Evolutionary conservation across 1,140 invertebrate species (phyloP).

Genomic region (Paraescarpia echinospica): DNA sequence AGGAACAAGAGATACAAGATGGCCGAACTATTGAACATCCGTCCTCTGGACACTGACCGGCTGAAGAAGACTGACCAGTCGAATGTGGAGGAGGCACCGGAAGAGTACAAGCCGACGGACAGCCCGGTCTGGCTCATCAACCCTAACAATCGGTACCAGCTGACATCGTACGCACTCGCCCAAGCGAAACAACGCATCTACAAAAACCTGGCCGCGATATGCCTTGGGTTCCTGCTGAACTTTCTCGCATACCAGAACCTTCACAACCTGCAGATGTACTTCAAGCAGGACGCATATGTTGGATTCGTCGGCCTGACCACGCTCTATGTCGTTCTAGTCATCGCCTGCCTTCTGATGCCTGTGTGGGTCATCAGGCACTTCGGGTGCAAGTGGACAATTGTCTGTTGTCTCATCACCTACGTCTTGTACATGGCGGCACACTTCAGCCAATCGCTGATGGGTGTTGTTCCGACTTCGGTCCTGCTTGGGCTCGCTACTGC

Average conservation of each 20-base stretch:
- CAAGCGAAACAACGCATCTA: slow-evolving; percentile 18
- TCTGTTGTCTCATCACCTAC: slow-evolving; percentile 87
- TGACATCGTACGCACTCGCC: not conserved
- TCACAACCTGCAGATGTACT: slow-evolving; percentile 48
- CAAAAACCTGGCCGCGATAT: slow-evolving; percentile 28
- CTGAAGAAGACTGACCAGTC: not conserved
- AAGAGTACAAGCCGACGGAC: not conserved
- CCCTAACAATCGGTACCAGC: not conserved
- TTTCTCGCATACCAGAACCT: slow-evolving; percentile 41
- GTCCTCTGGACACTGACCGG: not conserved
- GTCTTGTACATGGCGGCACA: slow-evolving; percentile 90
- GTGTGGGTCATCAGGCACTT: slow-evolving; percentile 79
- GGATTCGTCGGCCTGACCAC: slow-evolving; percentile 65
- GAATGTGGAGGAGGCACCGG: not conserved
- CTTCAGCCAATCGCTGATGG: slow-evolving; percentile 75
- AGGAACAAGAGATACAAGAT: not conserved
- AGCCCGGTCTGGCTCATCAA: not conserved
- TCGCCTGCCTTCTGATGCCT: slow-evolving; percentile 31
- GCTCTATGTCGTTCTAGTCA: slow-evolving; percentile 82
- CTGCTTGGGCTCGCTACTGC: slow-evolving; percentile 87
- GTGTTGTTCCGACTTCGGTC: slow-evolving; percentile 85
- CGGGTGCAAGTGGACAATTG: slow-evolving; percentile 93
- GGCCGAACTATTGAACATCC: not conserved
- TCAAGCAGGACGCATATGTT: slow-evolving; percentile 37
- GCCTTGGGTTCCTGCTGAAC: slow-evolving; percentile 38